Evolutionary conservation across 2,888 invertebrate genomes (phyloP).

Genomic region (Volucella inanis): DNA sequence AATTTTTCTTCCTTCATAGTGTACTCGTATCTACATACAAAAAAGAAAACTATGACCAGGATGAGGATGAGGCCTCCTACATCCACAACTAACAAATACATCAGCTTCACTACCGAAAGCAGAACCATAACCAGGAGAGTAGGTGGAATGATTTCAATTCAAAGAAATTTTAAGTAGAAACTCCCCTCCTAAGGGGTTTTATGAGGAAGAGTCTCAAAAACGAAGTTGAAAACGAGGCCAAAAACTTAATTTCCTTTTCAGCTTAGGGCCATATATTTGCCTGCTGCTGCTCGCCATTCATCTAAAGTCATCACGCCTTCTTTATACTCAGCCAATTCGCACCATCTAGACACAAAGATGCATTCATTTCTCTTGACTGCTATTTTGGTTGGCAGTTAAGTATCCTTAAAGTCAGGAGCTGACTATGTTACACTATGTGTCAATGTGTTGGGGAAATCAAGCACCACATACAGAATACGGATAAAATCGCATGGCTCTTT

Average conservation of each 20-base stretch:
- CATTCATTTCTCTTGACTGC: background rate
- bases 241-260: slow-evolving; percentile 70
- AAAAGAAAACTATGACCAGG: slow-evolving; percentile 3
- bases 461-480: slow-evolving; percentile 1
- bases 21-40: slow-evolving; percentile 1
- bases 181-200: slow-evolving; percentile 14
- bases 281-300: slow-evolving; percentile 5
- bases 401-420: slow-evolving; percentile 2
- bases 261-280: slow-evolving; percentile 38
- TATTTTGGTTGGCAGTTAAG: slow-evolving; percentile 13
- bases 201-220: background rate
- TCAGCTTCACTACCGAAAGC: background rate
- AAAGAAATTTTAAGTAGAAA: no score
- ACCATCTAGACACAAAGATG: slow-evolving; percentile 15
- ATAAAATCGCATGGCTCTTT: background rate
- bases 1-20: background rate
- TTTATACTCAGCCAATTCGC: background rate
- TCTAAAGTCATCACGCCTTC: slow-evolving; percentile 28
- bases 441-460: background rate
- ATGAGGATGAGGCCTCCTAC: slow-evolving; percentile 7
- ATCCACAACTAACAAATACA: no score
- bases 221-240: slow-evolving; percentile 58
- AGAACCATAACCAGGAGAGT: background rate
- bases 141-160: background rate
- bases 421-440: background rate